Base-by-base conservation (phyloP, 2,797 vertebrate genomes). In the Nyctibius grandis region DNA sequence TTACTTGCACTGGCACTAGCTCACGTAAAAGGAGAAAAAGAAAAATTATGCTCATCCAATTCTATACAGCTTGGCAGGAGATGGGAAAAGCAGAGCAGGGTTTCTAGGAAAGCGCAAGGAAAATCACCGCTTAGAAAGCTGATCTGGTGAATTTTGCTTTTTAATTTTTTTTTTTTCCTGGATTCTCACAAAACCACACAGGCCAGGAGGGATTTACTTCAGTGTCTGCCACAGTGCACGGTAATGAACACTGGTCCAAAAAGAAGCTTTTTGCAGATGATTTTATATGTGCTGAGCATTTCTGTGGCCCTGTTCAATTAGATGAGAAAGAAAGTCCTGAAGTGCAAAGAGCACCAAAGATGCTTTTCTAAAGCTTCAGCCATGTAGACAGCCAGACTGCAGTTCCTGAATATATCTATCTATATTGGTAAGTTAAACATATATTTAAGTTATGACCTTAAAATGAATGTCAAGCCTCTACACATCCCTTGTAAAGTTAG, bases 81-180 rank as follows among this genome's bases (percentile, higher is more conserved):
- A 95, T 95, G 93, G 96, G 88, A 93, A 95, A 96, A 95, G 91
- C 94, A 97, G 91, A 96, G 85, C 89, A 90, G 85, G n/a, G 73
- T 96, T 97, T 96, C 96, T 96, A 96, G 96, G 94, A 97, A 97
- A 96, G 88, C 23, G 5, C 44, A 29, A 87, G 85, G 89, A 94
- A 92, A 94, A 69, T 70, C 59, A 18, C 88, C 95, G 91, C 95
- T 95, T 92, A 93, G 96, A 96, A 95, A 97, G 94, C 91, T 96
- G 93, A 94, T 90, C 89, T 95, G 89, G 88, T 76, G 47, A 72
- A 91, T 95, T 96, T 90, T 69, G 51, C 69, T 72, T 74, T 93
- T 88, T 54, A 23, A 13, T 15, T 63, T 48, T 60, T 53, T 50
- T 68, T 45, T 87, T 92, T 75, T 29, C 77, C 89, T 94, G 94